Conservation (phyloP, 2,113 vertebrate genomes). For the Acanthisitta chloris region DNA sequence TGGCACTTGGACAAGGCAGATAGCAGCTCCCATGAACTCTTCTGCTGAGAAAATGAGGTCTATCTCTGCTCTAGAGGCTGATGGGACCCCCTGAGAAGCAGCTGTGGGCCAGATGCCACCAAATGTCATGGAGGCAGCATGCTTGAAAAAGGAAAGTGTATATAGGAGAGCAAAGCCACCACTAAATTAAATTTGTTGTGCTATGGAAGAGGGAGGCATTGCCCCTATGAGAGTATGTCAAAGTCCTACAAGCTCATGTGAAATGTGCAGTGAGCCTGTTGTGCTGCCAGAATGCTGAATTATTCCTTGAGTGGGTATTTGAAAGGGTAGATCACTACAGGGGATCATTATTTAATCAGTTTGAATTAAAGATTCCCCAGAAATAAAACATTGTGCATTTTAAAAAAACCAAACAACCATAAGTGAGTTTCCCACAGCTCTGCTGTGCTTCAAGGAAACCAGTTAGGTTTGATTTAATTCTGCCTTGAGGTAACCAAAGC, state of each 20-base stretch:
- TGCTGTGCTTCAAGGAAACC: not conserved
- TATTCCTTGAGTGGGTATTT: not conserved
- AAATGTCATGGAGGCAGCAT: accelerated
- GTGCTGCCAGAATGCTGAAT: not conserved
- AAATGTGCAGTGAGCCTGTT: not conserved
- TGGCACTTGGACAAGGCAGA: not conserved
- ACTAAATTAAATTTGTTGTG: not conserved
- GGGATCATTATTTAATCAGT: not conserved
- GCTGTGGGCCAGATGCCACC: not conserved
- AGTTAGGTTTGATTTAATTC: not conserved
- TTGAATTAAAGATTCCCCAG: not conserved
- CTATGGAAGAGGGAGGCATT: not conserved
- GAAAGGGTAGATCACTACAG: not conserved
- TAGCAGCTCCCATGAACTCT: accelerated
- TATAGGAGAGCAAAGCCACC: not conserved
- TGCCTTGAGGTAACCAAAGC: not conserved
- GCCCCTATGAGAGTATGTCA: not conserved
- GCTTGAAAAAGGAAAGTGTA: not conserved
- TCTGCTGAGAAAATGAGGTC: not conserved
- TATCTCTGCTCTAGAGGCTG: not conserved
- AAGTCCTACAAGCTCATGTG: not conserved
- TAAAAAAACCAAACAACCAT: not conserved
- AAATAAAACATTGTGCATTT: not conserved
- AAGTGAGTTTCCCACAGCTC: not conserved
- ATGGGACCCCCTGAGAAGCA: not conserved